Conservation (phyloP, 2,113 vertebrate genomes). For the Dicerorhinus sumatrensis region DNA sequence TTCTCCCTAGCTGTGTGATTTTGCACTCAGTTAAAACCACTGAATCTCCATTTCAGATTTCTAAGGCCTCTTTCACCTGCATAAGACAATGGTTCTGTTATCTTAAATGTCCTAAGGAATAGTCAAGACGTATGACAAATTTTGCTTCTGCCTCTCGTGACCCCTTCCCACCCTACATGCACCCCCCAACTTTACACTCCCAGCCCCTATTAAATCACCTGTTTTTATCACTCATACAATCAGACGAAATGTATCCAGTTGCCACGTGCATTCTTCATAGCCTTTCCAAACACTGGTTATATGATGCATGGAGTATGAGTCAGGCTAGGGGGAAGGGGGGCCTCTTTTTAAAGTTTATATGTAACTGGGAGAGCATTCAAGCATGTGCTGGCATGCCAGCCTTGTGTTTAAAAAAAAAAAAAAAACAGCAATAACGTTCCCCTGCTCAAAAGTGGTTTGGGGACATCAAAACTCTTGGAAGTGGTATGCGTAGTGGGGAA, state of each 20-base stretch:
- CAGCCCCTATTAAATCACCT: neutral
- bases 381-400: conserved; percentile 84
- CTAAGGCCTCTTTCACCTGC: neutral
- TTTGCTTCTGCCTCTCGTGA: neutral
- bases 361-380: conserved; percentile 78
- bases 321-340: conserved; percentile 66
- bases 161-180: neutral
- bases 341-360: conserved; percentile 79
- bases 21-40: neutral
- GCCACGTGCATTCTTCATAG: conserved; percentile 16
- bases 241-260: conserved; percentile 68
- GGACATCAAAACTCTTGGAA: conserved; percentile 74
- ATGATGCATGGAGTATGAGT: conserved; percentile 59
- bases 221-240: conserved; percentile 60
- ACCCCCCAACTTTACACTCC: neutral
- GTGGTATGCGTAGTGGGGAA: neutral
- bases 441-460: conserved; percentile 66
- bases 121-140: neutral
- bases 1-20: neutral
- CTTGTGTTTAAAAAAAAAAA: conserved; percentile 67
- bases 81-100: neutral
- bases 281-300: conserved; percentile 40
- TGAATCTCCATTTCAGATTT: neutral
- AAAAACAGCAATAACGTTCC: conserved; percentile 81
- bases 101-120: neutral